Percentiles rank a stretch among this genome's conserved stretches.
These are phyloP conservation scores for Thrips palmi DNA, from an alignment of 1,140 invertebrate genomes.

Conservation along the genomic window DNA sequence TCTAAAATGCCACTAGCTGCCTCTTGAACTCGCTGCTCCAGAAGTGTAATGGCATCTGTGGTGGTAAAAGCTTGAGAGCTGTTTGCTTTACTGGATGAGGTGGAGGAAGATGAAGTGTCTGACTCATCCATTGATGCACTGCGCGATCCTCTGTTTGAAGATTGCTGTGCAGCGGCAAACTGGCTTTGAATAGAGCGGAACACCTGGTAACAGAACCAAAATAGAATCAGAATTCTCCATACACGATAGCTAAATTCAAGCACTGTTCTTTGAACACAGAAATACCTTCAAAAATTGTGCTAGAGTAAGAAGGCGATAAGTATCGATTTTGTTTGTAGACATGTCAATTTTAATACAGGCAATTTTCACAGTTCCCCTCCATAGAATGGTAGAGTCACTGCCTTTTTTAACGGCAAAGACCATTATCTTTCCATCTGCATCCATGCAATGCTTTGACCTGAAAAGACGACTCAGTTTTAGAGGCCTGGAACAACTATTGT, in stretches of 20 bases:
- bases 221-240: neutral
- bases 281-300: constrained; percentile 33
- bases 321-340: constrained; percentile 28
- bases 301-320: constrained; percentile 34
- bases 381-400: constrained; percentile 39
- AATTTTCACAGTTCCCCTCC: constrained; percentile 47
- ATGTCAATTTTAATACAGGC: constrained; percentile 40
- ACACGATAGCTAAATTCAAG: too few relatives aligned
- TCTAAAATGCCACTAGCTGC: constrained; percentile 9
- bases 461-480: constrained; percentile 13
- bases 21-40: constrained; percentile 5
- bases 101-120: neutral
- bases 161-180: constrained; percentile 19
- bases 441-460: constrained; percentile 36
- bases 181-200: constrained; percentile 29
- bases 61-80: neutral
- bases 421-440: constrained; percentile 38
- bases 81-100: neutral
- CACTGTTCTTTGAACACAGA: constrained; percentile 1
- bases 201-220: constrained; percentile 18
- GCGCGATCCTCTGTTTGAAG: constrained; percentile 9
- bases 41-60: neutral
- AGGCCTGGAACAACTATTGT: neutral
- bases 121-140: constrained; percentile 2
- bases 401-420: constrained; percentile 43